Evolutionary conservation across 2,113 vertebrate genomes (phyloP).

Genomic region (Bos javanicus): DNA sequence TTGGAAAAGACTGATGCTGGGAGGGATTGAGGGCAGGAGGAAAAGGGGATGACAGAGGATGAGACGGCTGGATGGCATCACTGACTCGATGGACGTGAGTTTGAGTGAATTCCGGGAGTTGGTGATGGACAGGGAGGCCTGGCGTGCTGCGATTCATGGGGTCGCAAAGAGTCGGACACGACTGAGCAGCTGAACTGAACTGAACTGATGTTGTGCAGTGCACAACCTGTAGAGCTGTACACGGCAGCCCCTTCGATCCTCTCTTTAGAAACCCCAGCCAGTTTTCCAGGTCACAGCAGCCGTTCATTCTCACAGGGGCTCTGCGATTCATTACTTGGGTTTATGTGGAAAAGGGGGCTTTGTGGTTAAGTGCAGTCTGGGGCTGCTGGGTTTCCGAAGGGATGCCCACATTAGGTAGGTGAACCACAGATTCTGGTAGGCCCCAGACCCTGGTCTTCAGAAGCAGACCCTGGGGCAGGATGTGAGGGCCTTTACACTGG

Average conservation of each 20-base stretch:
- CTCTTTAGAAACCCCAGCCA: not conserved
- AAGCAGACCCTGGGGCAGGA: not conserved
- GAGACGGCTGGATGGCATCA: no score
- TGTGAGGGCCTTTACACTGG: not conserved
- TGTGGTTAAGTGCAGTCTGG: no score
- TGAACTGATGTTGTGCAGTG: not conserved
- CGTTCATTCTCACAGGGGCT: not conserved
- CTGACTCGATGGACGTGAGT: no score
- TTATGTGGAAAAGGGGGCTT: not conserved
- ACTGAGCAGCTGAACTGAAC: no score
- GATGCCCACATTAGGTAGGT: not conserved
- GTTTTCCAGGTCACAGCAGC: not conserved
- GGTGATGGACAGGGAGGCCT: no score
- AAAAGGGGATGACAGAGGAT: no score
- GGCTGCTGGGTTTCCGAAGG: not conserved
- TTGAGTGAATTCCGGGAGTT: no score
- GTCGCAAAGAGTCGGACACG: no score
- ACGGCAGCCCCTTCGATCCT: rapidly evolving
- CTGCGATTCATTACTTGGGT: not conserved
- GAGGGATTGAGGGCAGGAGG: no score
- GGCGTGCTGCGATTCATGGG: no score
- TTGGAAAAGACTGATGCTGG: no score
- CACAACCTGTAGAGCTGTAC: not conserved
- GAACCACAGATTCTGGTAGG: not conserved
- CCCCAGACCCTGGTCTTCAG: not conserved